Percentiles rank a stretch among this genome's conserved stretches.
These are phyloP conservation scores for Copsychus sechellarum DNA, from an alignment of 2,113 vertebrate genomes.

Conservation along the genomic window DNA sequence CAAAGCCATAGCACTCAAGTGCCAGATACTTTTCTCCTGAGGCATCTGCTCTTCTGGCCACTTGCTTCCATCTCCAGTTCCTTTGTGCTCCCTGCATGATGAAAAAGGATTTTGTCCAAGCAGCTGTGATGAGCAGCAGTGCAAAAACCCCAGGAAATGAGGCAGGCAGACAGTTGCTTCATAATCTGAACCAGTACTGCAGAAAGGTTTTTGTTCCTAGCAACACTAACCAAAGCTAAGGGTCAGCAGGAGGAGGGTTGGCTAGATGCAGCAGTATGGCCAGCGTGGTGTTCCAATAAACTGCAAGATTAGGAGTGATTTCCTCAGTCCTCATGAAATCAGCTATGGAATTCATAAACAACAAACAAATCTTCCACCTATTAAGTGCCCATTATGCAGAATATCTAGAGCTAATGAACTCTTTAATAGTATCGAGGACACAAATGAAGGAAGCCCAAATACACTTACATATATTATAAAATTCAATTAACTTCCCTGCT, in stretches of 20 bases:
- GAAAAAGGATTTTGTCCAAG: not conserved
- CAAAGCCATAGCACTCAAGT: not conserved
- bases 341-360: slow-evolving; percentile 10
- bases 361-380: not conserved
- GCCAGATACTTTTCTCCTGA: not conserved
- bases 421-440: not conserved
- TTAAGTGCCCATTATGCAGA: not conserved
- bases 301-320: not conserved
- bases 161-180: not conserved
- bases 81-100: not conserved
- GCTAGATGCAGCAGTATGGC: not conserved
- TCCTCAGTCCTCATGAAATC: not conserved
- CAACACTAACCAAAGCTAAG: not conserved
- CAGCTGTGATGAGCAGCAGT: not conserved
- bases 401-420: not conserved
- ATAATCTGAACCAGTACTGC: not conserved
- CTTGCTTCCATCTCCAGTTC: not conserved
- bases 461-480: not conserved
- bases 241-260: not conserved
- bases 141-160: not conserved
- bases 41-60: not conserved
- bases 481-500: slow-evolving; percentile 50
- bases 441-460: not conserved
- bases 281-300: not conserved
- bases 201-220: not conserved